A percentile compares a stretch with the other conserved stretches of the same genome.
phyloP scores from a whole-genome alignment of 2,797 vertebrate species.

The Oryzias sinensis region DNA sequence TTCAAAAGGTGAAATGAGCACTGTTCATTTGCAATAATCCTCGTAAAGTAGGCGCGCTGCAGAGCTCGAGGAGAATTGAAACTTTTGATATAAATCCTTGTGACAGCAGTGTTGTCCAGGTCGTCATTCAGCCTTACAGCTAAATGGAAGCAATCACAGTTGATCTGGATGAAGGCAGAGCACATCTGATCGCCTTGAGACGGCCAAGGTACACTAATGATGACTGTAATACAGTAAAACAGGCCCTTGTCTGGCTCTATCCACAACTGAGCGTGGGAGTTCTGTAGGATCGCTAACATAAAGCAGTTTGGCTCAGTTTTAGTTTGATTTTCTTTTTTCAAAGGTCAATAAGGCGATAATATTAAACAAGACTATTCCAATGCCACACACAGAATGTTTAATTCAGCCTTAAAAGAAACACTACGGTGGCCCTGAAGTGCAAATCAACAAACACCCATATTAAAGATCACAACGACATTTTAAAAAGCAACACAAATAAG shows the following conservation, averaged over 20 bases:
- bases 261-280: constrained; percentile 16
- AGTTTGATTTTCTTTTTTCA: constrained; percentile 24
- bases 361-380: constrained; percentile 9
- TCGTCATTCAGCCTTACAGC: constrained; percentile 48
- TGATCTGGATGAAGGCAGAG: constrained; percentile 39
- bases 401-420: too few relatives aligned
- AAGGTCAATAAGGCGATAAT: constrained; percentile 7
- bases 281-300: constrained; percentile 23
- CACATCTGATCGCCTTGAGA: constrained; percentile 42
- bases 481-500: too few relatives aligned
- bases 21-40: constrained; percentile 37
- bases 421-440: too few relatives aligned
- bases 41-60: constrained; percentile 25
- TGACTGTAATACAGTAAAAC: constrained; percentile 71
- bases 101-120: constrained; percentile 57
- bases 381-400: not conserved
- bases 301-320: constrained; percentile 27
- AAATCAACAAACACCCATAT: too few relatives aligned
- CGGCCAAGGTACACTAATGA: constrained; percentile 54
- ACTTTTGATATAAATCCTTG: constrained; percentile 54
- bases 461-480: too few relatives aligned
- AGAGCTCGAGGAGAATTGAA: constrained; percentile 37
- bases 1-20: constrained; percentile 22
- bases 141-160: constrained; percentile 58
- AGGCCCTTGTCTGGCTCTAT: constrained; percentile 50